These are phyloP conservation scores for Incurvaria masculella DNA, from an alignment of 2,888 invertebrate species.

Conservation along the genomic window DNA sequence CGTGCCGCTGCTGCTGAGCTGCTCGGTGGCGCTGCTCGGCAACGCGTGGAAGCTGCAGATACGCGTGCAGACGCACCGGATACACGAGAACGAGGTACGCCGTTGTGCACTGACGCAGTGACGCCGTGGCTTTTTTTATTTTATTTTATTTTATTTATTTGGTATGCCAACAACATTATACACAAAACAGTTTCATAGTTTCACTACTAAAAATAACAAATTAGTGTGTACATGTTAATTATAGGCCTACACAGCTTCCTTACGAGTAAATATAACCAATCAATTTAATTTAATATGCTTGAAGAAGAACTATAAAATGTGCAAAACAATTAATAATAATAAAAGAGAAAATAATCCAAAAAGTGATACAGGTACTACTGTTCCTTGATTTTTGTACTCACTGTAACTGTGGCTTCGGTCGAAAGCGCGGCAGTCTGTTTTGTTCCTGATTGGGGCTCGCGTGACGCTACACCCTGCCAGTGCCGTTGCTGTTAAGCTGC, in stretches of 20 bases:
- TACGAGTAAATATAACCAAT: too few species aligned
- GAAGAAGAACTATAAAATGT: too few species aligned
- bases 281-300: too few species aligned
- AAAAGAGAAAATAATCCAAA: background rate
- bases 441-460: slow-evolving; percentile 9
- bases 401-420: slow-evolving; percentile 1
- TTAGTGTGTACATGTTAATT: too few species aligned
- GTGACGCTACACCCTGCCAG: slow-evolving; percentile 1
- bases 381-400: too few species aligned
- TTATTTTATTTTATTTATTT: background rate
- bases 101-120: background rate
- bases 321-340: too few species aligned
- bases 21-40: slow-evolving; percentile 44
- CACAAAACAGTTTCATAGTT: too few species aligned
- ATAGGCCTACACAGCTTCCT: too few species aligned
- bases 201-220: too few species aligned
- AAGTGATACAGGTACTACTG: too few species aligned
- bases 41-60: slow-evolving; percentile 53
- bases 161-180: too few species aligned
- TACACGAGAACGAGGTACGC: slow-evolving; percentile 38
- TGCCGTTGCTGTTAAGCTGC: too few species aligned
- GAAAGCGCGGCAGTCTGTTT: background rate
- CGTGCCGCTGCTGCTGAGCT: slow-evolving; percentile 47
- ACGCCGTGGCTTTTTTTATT: background rate
- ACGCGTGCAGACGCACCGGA: slow-evolving; percentile 39